These are phyloP conservation scores for Epinephelus lanceolatus DNA, from an alignment of 2,113 vertebrate species.

Conservation along the genomic window DNA sequence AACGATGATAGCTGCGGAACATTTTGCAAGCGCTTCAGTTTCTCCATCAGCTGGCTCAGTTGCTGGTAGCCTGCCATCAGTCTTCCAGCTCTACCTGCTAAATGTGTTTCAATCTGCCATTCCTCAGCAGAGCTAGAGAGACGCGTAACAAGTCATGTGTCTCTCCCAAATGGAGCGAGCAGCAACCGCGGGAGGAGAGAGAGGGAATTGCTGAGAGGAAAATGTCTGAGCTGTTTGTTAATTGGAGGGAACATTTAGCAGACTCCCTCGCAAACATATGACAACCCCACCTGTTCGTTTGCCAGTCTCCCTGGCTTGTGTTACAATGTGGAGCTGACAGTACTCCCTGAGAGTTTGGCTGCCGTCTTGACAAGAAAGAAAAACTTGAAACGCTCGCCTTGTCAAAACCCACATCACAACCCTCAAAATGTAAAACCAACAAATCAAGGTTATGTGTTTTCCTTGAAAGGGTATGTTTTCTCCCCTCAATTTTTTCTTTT, in stretches of 20 bases:
- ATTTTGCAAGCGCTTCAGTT: constrained; percentile 28
- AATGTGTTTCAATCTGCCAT: constrained; percentile 57
- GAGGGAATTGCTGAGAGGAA: constrained; percentile 40
- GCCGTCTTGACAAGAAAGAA: constrained; percentile 60
- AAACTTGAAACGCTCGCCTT: constrained; percentile 57
- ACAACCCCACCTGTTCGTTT: constrained; percentile 77
- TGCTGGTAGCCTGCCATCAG: constrained; percentile 41
- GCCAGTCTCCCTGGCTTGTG: constrained; percentile 62
- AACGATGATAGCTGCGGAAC: constrained; percentile 14
- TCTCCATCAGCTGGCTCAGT: constrained; percentile 24
- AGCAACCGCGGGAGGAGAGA: constrained; percentile 16
- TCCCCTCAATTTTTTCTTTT: not conserved
- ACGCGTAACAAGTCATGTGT: constrained; percentile 55
- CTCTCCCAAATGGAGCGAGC: constrained; percentile 43
- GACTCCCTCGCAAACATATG: constrained; percentile 66
- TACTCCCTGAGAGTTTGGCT: constrained; percentile 60
- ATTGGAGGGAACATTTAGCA: constrained; percentile 75
- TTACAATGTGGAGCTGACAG: constrained; percentile 67
- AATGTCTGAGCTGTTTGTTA: constrained; percentile 70
- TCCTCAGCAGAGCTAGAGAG: constrained; percentile 49
- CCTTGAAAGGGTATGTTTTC: constrained; percentile 1
- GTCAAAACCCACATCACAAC: constrained; percentile 54
- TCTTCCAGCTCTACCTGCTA: constrained; percentile 46
- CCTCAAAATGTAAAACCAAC: constrained; percentile 46
- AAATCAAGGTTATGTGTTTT: constrained; percentile 35